phyloP scores from a whole-genome alignment of 2,888 invertebrate species.

The Orchesella flavescens region DNA sequence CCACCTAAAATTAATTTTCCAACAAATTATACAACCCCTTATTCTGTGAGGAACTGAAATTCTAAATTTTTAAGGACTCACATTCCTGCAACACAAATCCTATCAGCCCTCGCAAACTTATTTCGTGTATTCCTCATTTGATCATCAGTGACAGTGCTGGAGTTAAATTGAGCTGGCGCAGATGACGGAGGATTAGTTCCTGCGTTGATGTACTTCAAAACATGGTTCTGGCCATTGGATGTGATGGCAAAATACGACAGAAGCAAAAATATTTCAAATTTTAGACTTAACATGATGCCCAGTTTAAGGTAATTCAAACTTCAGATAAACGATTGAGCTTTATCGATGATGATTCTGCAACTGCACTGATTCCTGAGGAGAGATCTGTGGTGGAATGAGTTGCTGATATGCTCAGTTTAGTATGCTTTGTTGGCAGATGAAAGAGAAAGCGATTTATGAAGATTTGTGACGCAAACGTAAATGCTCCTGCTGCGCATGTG shows the following conservation, averaged over 20 bases:
- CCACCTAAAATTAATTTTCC: constrained; percentile 49
- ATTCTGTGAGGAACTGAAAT: no score
- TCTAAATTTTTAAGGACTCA: constrained; percentile 11
- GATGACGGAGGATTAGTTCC: background rate
- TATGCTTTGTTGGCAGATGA: no score
- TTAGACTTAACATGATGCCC: no score
- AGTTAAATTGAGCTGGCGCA: constrained; percentile 23
- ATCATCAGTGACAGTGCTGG: background rate
- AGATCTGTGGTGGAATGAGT: no score
- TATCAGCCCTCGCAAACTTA: constrained; percentile 12
- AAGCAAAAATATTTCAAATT: background rate
- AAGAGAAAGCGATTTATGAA: constrained; percentile 15
- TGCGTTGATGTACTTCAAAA: constrained; percentile 20
- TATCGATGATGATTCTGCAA: no score
- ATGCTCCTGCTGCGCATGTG: no score
- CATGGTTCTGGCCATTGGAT: constrained; percentile 13
- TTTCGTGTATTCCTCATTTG: constrained; percentile 15
- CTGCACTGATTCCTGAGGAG: no score
- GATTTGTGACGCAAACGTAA: background rate
- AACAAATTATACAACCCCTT: no score
- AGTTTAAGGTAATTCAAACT: no score
- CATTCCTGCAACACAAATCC: constrained; percentile 40
- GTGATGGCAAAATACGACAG: background rate
- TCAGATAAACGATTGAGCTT: no score
- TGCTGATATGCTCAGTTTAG: no score